Conservation (phyloP, 1,140 invertebrate genomes). For the Adoxophyes honmai region DNA sequence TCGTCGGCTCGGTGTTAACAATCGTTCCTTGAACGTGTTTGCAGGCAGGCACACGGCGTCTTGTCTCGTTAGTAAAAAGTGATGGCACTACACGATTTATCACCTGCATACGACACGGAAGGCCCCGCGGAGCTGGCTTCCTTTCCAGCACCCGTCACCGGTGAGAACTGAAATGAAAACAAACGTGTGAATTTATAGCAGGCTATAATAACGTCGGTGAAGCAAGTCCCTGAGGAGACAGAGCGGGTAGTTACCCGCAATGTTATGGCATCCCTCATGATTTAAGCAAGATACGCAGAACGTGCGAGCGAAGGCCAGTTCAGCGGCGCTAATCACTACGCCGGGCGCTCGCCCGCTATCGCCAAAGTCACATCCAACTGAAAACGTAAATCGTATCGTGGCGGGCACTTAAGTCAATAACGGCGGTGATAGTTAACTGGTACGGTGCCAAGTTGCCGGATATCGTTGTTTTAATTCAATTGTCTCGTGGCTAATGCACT, state of each 20-base stretch:
- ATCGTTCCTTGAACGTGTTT: conserved; percentile 50
- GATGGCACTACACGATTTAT: conserved; percentile 67
- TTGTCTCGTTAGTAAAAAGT: conserved; percentile 75
- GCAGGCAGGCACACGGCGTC: conserved; percentile 47
- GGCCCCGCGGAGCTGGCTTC: conserved; percentile 37
- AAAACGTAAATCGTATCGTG: conserved; percentile 49
- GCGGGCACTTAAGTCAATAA: conserved; percentile 39
- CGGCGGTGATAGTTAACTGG: conserved; percentile 53
- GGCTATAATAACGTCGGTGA: conserved; percentile 21
- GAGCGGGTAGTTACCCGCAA: conserved; percentile 9
- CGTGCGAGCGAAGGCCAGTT: neutral
- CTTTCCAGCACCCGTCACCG: conserved; percentile 45
- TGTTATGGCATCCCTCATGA: conserved; percentile 13
- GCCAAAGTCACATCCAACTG: conserved; percentile 58
- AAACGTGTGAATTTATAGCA: conserved; percentile 31
- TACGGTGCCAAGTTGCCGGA: conserved; percentile 54
- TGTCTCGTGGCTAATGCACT: conserved; percentile 40
- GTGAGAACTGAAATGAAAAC: conserved; percentile 43
- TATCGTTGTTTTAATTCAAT: conserved; percentile 57
- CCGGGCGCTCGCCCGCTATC: conserved; percentile 37
- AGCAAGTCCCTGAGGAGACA: conserved; percentile 16
- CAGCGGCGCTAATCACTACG: conserved; percentile 10
- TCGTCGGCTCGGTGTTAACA: conserved; percentile 37
- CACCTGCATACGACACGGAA: conserved; percentile 61
- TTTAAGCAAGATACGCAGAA: conserved; percentile 12